Evolutionary conservation across 2,797 vertebrate genomes (phyloP).

Genomic region (Sebastolobus alascanus): DNA sequence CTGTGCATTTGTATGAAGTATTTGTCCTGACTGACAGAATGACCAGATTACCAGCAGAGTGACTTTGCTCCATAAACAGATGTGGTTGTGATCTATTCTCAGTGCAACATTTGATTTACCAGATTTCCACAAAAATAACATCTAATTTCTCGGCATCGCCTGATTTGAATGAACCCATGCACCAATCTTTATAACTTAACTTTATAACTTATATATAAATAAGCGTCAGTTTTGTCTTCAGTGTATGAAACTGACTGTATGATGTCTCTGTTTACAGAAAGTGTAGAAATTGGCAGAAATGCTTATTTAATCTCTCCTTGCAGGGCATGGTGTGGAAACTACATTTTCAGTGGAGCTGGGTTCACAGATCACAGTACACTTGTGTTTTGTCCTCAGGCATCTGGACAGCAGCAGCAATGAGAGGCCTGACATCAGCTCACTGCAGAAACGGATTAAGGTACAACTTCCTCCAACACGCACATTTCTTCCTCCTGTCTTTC

Average conservation of each 20-base stretch:
- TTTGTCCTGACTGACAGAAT: not conserved
- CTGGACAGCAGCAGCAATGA: constrained; percentile 99
- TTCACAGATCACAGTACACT: not conserved
- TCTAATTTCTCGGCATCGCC: no score
- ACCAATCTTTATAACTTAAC: not conserved
- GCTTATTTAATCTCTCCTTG: not conserved
- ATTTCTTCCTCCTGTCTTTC: not conserved
- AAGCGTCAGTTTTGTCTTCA: not conserved
- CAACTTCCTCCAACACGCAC: not conserved
- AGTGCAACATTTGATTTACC: not conserved
- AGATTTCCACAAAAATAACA: not conserved
- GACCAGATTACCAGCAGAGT: not conserved
- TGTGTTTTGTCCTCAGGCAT: constrained; percentile 84
- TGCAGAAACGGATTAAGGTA: constrained; percentile 97
- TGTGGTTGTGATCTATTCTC: not conserved
- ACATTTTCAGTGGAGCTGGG: not conserved
- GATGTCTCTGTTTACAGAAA: not conserved
- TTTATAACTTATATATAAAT: not conserved
- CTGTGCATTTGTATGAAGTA: not conserved
- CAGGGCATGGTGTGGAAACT: not conserved
- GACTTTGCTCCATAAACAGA: not conserved
- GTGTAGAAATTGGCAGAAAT: not conserved
- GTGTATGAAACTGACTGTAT: not conserved
- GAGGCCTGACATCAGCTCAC: constrained; percentile 96
- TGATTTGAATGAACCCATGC: not conserved